phyloP scores from a whole-genome alignment of 2,113 vertebrate species.

The Colaptes auratus region DNA sequence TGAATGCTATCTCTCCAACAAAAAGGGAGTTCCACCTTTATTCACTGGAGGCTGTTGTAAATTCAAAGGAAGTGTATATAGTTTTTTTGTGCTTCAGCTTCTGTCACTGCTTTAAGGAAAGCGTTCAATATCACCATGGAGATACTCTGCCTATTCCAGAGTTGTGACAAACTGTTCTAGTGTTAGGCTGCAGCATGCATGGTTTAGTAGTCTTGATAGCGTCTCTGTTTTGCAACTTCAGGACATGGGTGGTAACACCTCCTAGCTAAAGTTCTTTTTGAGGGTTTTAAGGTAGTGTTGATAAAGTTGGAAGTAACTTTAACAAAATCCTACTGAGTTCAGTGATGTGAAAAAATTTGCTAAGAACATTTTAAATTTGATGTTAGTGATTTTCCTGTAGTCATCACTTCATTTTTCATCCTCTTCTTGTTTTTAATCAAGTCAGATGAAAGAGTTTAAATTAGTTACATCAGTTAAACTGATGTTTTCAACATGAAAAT shows the following conservation, averaged over 20 bases:
- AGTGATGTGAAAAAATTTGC: background rate
- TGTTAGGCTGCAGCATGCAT: background rate
- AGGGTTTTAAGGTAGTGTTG: background rate
- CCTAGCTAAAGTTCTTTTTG: background rate
- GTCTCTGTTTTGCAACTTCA: background rate
- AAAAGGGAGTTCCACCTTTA: background rate
- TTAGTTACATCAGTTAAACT: background rate
- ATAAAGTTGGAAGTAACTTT: background rate
- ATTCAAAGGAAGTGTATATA: background rate
- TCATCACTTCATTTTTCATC: background rate
- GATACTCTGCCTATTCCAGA: background rate
- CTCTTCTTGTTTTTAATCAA: background rate
- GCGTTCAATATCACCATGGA: background rate
- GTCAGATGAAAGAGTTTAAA: background rate
- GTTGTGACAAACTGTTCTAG: background rate
- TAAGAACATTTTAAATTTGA: background rate
- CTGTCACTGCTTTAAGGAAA: background rate
- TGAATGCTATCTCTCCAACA: background rate
- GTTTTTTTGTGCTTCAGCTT: background rate
- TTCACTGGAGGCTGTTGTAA: background rate
- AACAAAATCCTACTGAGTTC: background rate
- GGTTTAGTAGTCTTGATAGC: background rate
- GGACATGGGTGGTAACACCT: background rate
- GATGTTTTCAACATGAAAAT: background rate
- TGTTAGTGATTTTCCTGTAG: background rate